phyloP scores from a whole-genome alignment of 2,113 vertebrate genomes.

The Python bivittatus region DNA sequence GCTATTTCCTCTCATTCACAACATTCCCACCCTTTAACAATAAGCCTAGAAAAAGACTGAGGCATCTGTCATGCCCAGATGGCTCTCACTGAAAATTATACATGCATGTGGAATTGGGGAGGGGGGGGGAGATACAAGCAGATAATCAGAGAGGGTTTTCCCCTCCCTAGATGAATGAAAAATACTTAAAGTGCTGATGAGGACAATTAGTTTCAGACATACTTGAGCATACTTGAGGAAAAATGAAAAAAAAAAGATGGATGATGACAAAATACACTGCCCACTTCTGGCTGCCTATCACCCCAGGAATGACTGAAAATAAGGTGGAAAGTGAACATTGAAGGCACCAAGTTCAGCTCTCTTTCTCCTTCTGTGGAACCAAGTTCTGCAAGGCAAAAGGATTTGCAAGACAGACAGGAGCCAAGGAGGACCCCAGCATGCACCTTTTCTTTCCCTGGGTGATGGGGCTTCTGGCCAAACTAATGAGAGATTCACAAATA shows the following conservation, averaged over 20 bases:
- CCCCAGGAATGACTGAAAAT: background rate
- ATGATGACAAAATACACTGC: background rate
- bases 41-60: conserved; percentile 60
- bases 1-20: conserved; percentile 68
- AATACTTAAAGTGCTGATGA: conserved; percentile 39
- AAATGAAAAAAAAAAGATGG: background rate
- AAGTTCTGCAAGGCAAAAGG: background rate
- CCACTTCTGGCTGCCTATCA: background rate
- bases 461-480: background rate
- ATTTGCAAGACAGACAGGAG: background rate
- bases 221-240: background rate
- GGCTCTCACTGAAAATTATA: conserved; percentile 59
- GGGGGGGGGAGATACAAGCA: conserved; percentile 59
- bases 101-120: conserved; percentile 36
- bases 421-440: background rate
- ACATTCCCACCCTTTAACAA: conserved; percentile 66
- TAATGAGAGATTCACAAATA: background rate
- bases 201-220: conserved; percentile 31
- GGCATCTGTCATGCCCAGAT: conserved; percentile 73
- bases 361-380: background rate
- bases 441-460: background rate
- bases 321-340: background rate
- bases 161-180: conserved; percentile 34
- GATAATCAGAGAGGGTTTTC: conserved; percentile 18
- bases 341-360: background rate